Conservation (phyloP, 2,797 vertebrate species). For the Enteromius mattozi region DNA sequence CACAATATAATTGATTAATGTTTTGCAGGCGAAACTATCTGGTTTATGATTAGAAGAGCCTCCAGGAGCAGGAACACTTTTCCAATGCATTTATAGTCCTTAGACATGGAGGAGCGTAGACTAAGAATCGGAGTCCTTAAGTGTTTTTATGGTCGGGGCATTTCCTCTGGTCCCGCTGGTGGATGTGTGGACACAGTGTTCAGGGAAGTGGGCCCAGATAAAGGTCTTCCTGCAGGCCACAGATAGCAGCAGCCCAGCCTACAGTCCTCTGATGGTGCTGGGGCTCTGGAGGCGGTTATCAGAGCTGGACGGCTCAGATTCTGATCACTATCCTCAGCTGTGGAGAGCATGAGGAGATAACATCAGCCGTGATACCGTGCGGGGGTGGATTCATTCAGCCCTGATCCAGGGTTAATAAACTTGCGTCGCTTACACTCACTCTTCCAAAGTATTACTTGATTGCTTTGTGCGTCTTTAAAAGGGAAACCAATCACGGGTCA, state of each 20-base stretch:
- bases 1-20: not conserved
- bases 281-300: conserved; percentile 54
- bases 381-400: conserved; percentile 42
- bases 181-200: conserved; percentile 24
- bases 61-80: not conserved
- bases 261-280: conserved; percentile 43
- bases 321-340: conserved; percentile 38
- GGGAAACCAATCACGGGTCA: not conserved
- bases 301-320: conserved; percentile 38
- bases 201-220: conserved; percentile 55
- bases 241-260: conserved; percentile 50
- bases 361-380: conserved; percentile 37
- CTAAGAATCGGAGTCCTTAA: not conserved
- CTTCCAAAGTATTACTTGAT: conserved; percentile 11
- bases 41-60: not conserved
- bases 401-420: conserved; percentile 37
- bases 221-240: conserved; percentile 58
- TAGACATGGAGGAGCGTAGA: not conserved
- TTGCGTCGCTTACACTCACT: not conserved
- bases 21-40: not conserved
- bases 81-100: not conserved
- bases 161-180: conserved; percentile 17
- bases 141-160: conserved; percentile 20
- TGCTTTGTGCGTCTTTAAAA: not conserved
- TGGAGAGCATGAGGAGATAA: conserved; percentile 35